Evolutionary conservation across 2,797 vertebrate species (phyloP).

Genomic region (Sarcoramphus papa): DNA sequence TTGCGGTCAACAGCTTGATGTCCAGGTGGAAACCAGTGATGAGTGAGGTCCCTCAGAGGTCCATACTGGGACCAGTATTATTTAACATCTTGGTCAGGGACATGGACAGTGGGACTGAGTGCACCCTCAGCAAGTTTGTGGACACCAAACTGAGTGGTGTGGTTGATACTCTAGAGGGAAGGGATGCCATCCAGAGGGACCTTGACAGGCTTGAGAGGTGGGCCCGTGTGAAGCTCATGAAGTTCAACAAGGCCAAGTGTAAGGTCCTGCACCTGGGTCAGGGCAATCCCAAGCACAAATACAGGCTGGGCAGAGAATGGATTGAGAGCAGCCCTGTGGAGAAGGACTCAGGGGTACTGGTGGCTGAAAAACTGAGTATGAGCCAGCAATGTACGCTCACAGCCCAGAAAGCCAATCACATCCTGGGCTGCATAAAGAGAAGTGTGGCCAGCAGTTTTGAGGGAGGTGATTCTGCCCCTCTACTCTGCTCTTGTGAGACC

Average conservation of each 20-base stretch:
- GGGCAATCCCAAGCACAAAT: not conserved
- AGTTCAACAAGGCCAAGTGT: not conserved
- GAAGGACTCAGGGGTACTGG: not conserved
- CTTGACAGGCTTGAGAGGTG: not conserved
- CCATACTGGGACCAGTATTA: not conserved
- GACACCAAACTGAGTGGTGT: not conserved
- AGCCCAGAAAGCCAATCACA: fast-evolving
- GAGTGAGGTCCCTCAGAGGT: not conserved
- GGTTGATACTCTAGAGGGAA: not conserved
- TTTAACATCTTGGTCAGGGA: not conserved
- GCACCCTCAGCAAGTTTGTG: not conserved
- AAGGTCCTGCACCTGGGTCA: not conserved
- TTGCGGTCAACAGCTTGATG: not conserved
- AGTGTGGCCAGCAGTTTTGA: no score
- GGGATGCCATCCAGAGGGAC: not conserved
- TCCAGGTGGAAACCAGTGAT: not conserved
- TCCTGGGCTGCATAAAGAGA: not conserved
- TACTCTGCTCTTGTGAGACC: not conserved
- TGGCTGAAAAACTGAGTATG: not conserved
- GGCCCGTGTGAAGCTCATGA: not conserved
- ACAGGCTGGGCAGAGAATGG: not conserved
- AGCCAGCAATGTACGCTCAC: not conserved
- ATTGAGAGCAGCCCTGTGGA: not conserved
- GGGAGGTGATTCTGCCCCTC: not conserved
- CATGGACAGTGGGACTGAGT: not conserved